Base-by-base conservation (phyloP, 2,113 vertebrate genomes). In the Podarcis muralis region DNA sequence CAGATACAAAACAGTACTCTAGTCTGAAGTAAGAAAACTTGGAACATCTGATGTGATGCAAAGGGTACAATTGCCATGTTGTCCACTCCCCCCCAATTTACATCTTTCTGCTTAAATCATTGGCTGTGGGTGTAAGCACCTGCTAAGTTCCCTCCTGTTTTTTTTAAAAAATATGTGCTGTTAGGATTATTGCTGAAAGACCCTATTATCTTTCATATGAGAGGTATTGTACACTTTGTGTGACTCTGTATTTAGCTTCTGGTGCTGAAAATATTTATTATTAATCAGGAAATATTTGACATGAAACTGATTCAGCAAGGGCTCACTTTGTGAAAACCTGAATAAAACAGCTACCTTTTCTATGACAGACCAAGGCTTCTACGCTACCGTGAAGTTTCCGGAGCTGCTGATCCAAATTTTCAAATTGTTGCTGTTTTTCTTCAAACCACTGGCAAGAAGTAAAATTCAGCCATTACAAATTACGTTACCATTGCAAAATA, bases 371-470 rank as follows among this genome's bases (percentile, higher is more conserved):
- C 95, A 99, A 96, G 40, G 98, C 98, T 96, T 99, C 98, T 1
- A 99, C 98, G 62, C 98, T 99, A 87, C 93, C 96, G 89, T 99
- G 99, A 94, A 99, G 98, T 92, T 99, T 99, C 94, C 97, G 97
- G 96, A 99, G 97, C 93, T 99, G 99, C 91, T 98, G 97, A 93
- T 99, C 99, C 92, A 99, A 96, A 93, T 99, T 99, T 96, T 99
- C 99, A 97, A 99, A 99, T 88, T 99, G 98, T 95, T 99, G 98
- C 94, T 99, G 99, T 92, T 99, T 99, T 98, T 99, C 99, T 96
- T 99, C 99, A 95, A 99, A 99, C 99, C 99, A 99, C 99, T 99
- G 95, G 93, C 89, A 96, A 96, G 92, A 92, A 96, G 95, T 92
- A 89, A 96, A 96, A 95, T 95, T 90, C 88, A 94, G 95, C 91